These are phyloP conservation scores for Perca fluviatilis DNA, from an alignment of 2,113 vertebrate species.

Conservation along the genomic window DNA sequence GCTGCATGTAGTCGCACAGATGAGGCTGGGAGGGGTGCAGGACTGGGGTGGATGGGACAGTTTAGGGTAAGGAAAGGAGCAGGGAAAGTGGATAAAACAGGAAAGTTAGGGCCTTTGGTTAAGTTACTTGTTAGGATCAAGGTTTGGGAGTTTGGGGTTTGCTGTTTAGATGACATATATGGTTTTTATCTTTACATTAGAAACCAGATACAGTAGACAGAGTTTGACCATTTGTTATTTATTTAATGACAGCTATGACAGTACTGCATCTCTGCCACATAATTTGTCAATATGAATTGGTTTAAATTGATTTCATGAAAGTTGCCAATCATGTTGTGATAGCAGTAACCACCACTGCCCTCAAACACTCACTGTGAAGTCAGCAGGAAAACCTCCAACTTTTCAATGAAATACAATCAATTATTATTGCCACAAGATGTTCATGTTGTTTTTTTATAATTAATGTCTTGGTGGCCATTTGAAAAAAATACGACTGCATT, in stretches of 20 bases:
- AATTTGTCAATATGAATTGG: slow-evolving; percentile 10
- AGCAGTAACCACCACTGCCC: slow-evolving; percentile 19
- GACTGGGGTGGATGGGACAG: not conserved
- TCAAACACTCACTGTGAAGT: slow-evolving; percentile 30
- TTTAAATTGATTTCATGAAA: slow-evolving; percentile 31
- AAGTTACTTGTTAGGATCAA: slow-evolving; percentile 16
- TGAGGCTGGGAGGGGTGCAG: slow-evolving; percentile 44
- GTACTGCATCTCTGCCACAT: not conserved
- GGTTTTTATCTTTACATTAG: not conserved
- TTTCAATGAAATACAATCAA: slow-evolving; percentile 25
- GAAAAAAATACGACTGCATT: slow-evolving; percentile 28
- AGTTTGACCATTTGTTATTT: slow-evolving; percentile 17
- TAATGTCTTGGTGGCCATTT: slow-evolving; percentile 21
- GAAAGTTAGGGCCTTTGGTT: slow-evolving; percentile 23
- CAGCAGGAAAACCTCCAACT: slow-evolving; percentile 35
- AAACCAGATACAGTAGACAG: not conserved
- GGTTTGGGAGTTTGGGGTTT: not conserved
- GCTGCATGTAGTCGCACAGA: slow-evolving; percentile 67
- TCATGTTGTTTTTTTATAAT: slow-evolving; percentile 6
- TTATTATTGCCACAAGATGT: slow-evolving; percentile 33
- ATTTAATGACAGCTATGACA: not conserved
- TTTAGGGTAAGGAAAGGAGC: slow-evolving; percentile 7
- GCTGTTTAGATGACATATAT: not conserved
- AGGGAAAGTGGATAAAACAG: slow-evolving; percentile 14
- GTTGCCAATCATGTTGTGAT: slow-evolving; percentile 23